phyloP scores from a whole-genome alignment of 2,888 invertebrate species.

The Osedax frankpressi region DNA sequence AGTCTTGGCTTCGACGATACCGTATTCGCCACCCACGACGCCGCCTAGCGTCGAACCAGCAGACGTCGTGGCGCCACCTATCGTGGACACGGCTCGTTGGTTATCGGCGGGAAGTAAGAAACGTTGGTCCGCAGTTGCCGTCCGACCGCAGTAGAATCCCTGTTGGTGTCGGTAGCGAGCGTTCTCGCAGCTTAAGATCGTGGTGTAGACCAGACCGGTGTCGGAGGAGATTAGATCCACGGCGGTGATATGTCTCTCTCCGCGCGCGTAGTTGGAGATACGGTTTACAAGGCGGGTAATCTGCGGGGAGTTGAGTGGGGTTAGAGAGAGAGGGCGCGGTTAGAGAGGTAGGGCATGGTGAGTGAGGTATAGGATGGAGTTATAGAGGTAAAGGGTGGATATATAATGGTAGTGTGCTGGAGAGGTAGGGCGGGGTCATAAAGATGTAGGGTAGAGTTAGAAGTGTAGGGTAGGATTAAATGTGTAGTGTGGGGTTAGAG shows the following conservation, averaged over 20 bases:
- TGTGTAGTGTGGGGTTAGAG: too few relatives aligned
- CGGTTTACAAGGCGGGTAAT: background rate
- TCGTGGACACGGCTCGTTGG: too few relatives aligned
- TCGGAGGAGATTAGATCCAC: background rate
- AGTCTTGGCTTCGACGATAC: background rate
- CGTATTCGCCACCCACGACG: background rate
- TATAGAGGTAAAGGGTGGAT: too few relatives aligned
- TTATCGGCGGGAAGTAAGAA: too few relatives aligned
- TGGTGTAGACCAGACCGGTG: background rate
- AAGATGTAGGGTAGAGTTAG: too few relatives aligned
- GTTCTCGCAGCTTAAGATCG: background rate
- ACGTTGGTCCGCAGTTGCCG: too few relatives aligned
- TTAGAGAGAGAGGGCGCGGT: background rate
- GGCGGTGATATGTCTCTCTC: background rate
- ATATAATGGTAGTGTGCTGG: too few relatives aligned
- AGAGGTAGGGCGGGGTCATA: too few relatives aligned
- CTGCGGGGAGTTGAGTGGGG: background rate
- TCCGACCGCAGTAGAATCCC: background rate
- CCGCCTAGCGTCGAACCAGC: background rate
- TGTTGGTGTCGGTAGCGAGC: background rate
- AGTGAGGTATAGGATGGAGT: background rate
- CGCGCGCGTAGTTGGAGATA: background rate
- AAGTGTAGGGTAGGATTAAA: too few relatives aligned
- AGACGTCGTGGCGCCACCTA: background rate
- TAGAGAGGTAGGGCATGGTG: background rate